Percentiles rank a stretch among this genome's conserved stretches.
Evolutionary conservation across 2,888 invertebrate species (phyloP).

Genomic region (Chalcosyrphus nemorum): DNA sequence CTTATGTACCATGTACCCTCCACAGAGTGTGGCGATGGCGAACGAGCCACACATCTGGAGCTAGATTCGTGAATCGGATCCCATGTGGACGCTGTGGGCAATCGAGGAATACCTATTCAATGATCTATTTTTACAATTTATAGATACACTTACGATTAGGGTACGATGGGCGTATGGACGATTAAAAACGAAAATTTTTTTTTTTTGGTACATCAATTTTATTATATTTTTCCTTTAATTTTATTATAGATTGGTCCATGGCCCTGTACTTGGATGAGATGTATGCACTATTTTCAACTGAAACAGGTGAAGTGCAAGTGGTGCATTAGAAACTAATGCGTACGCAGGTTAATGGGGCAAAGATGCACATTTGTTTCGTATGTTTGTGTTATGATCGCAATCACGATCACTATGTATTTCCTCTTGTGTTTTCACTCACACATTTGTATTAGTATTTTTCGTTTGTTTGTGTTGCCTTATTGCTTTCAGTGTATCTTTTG

Average conservation of each 20-base stretch:
- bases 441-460: background rate
- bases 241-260: conserved; percentile 63
- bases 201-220: background rate
- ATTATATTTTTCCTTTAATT: conserved; percentile 1
- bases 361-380: background rate
- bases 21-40: too few species aligned
- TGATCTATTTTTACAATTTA: conserved; percentile 42
- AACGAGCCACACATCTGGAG: conserved; percentile 26
- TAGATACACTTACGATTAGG: conserved; percentile 13
- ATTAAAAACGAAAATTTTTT: background rate
- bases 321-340: background rate
- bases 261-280: conserved; percentile 56
- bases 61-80: background rate
- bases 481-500: conserved; percentile 20
- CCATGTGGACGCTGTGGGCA: conserved; percentile 29
- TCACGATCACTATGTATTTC: background rate
- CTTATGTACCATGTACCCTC: background rate
- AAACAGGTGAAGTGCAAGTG: conserved; percentile 60
- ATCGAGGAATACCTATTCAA: conserved; percentile 9
- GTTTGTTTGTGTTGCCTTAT: conserved; percentile 7
- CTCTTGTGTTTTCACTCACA: conserved; percentile 1
- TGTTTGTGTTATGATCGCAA: background rate
- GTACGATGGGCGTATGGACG: background rate
- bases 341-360: conserved; percentile 4
- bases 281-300: conserved; percentile 42